phyloP scores from a whole-genome alignment of 2,797 vertebrate species.

The Austrolebias charrua region DNA sequence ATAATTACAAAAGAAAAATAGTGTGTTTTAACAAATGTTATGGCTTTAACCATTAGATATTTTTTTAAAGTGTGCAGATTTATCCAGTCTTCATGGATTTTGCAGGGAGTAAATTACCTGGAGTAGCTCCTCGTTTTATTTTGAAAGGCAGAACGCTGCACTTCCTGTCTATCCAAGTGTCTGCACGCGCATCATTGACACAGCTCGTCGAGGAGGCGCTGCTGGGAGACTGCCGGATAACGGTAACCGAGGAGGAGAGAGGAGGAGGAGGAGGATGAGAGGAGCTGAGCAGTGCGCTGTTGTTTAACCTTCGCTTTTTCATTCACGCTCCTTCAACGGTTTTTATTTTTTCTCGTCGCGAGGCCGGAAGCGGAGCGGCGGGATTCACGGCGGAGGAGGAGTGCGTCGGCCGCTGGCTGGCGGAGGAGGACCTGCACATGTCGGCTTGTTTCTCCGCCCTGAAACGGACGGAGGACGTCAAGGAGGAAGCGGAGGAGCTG shows the following conservation, averaged over 20 bases:
- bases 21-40: too few relatives aligned
- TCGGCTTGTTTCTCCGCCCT: slow-evolving; percentile 78
- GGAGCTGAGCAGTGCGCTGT: slow-evolving; percentile 51
- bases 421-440: slow-evolving; percentile 76
- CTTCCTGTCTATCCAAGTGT: slow-evolving; percentile 23
- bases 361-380: slow-evolving; percentile 24
- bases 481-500: slow-evolving; percentile 22
- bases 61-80: too few relatives aligned
- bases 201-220: slow-evolving; percentile 49
- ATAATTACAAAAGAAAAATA: too few relatives aligned
- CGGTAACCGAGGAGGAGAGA: slow-evolving; percentile 44
- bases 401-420: slow-evolving; percentile 61
- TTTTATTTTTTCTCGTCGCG: too few relatives aligned
- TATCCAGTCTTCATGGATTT: too few relatives aligned
- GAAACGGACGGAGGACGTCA: slow-evolving; percentile 54
- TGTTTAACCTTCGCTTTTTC: slow-evolving; percentile 49
- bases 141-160: background rate
- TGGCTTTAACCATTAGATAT: too few relatives aligned
- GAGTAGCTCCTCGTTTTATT: slow-evolving; percentile 23
- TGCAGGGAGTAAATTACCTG: too few relatives aligned
- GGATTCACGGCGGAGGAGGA: slow-evolving; percentile 12
- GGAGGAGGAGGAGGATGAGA: slow-evolving; percentile 34
- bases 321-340: background rate
- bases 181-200: slow-evolving; percentile 32
- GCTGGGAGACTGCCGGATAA: slow-evolving; percentile 69